Conservation (phyloP, 2,888 invertebrate species). For the Phaonia tiefii region DNA sequence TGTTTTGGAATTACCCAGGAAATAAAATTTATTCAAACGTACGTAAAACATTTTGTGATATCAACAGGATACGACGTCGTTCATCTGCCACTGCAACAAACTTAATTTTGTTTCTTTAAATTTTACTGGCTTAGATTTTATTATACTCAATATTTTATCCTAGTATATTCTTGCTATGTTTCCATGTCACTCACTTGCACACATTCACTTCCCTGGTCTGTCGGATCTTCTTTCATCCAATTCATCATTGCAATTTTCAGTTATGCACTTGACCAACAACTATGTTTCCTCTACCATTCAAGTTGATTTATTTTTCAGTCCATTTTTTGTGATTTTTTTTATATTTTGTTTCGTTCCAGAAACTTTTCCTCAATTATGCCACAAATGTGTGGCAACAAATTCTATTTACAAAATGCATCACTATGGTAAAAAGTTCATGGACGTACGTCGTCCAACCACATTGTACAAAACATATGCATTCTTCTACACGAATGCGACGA, state of each 20-base stretch:
- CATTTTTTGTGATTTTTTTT: not conserved
- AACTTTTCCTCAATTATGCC: conserved; percentile 49
- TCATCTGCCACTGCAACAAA: too few species aligned
- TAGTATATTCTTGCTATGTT: too few species aligned
- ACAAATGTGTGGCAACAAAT: conserved; percentile 47
- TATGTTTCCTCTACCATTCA: conserved; percentile 37
- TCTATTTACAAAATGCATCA: conserved; percentile 39
- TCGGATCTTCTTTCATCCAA: conserved; percentile 1
- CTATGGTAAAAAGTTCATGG: too few species aligned
- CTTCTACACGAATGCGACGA: too few species aligned
- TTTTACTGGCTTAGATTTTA: not conserved
- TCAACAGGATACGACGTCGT: too few species aligned
- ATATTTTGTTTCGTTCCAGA: conserved; percentile 6
- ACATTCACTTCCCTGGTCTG: conserved; percentile 14
- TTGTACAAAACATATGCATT: not conserved
- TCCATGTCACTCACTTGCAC: conserved; percentile 51
- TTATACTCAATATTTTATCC: not conserved
- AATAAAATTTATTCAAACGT: too few species aligned
- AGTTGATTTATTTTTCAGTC: not conserved
- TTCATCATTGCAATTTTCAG: conserved; percentile 48
- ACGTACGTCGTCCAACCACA: too few species aligned
- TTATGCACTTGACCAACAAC: conserved; percentile 36
- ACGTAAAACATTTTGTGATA: not conserved
- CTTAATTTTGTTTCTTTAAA: too few species aligned
- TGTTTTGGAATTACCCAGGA: too few species aligned